Conservation (phyloP, 2,113 vertebrate genomes). For the Sphyrna mokarran region DNA sequence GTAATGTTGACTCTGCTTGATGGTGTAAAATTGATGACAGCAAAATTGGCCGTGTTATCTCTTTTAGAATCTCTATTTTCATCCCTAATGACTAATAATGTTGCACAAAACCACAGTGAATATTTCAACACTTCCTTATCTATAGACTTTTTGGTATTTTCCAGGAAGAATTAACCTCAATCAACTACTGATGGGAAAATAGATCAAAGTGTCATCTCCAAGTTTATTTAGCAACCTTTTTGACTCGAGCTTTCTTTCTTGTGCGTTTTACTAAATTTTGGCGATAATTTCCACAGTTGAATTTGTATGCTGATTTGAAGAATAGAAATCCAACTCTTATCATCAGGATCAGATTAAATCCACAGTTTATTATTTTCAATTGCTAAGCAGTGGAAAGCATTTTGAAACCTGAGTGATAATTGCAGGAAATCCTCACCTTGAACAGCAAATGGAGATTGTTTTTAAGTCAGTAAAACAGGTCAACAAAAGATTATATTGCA, state of each 20-base stretch:
- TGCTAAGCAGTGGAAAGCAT: neutral
- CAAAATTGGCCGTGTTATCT: neutral
- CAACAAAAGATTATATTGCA: neutral
- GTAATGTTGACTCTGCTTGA: neutral
- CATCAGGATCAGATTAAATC: neutral
- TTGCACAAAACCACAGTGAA: neutral
- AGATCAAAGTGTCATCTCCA: neutral
- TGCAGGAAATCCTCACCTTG: neutral
- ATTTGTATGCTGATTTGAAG: neutral
- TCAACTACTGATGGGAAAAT: neutral
- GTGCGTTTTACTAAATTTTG: neutral
- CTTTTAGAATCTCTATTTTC: neutral
- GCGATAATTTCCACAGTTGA: neutral
- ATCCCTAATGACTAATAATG: neutral
- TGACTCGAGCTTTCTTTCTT: neutral
- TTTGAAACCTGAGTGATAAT: neutral
- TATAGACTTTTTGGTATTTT: neutral
- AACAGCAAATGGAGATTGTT: neutral
- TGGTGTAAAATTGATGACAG: neutral
- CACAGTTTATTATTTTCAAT: neutral
- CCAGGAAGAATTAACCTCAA: neutral
- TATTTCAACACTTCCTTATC: neutral
- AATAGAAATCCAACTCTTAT: neutral
- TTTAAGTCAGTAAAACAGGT: neutral
- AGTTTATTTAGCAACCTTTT: neutral